Conservation (phyloP, 2,797 vertebrate species). For the Halcyon leucocephala region DNA sequence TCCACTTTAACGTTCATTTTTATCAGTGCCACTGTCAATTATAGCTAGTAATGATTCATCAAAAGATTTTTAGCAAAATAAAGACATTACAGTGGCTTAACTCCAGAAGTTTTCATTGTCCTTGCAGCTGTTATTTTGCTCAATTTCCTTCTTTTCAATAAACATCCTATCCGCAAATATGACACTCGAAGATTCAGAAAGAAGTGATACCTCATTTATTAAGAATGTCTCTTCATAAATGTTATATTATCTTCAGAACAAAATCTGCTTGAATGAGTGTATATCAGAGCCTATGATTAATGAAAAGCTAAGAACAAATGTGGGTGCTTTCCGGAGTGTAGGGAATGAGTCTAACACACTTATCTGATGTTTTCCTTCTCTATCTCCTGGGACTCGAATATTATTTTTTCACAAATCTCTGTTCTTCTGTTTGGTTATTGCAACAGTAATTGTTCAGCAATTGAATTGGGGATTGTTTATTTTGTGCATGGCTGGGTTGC, state of each 20-base stretch:
- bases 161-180: neutral
- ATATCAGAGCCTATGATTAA: neutral
- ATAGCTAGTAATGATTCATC: neutral
- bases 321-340: neutral
- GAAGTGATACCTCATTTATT: neutral
- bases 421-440: conserved; percentile 11
- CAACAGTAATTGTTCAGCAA: conserved; percentile 17
- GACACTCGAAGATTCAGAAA: neutral
- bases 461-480: conserved; percentile 9
- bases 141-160: neutral
- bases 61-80: neutral
- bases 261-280: neutral
- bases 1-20: neutral
- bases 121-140: neutral
- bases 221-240: neutral
- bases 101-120: neutral
- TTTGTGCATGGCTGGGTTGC: neutral
- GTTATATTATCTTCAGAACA: neutral
- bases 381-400: neutral
- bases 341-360: neutral
- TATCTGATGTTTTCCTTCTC: neutral
- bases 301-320: neutral
- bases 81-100: neutral
- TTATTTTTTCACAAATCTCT: conserved; percentile 22
- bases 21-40: neutral